These are phyloP conservation scores for Artibeus lituratus DNA, from an alignment of 2,797 vertebrate genomes.

Conservation along the genomic window DNA sequence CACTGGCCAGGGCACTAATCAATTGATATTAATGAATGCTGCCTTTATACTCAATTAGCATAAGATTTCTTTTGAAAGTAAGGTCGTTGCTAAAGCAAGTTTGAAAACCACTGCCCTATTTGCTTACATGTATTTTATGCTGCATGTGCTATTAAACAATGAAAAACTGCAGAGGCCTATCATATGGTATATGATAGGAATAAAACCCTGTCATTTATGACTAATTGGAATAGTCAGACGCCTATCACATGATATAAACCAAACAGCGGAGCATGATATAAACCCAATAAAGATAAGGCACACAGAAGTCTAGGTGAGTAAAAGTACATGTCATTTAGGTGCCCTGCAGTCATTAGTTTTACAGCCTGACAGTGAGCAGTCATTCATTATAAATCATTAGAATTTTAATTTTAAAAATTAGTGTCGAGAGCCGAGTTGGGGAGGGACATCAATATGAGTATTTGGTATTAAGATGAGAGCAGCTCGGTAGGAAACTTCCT, in stretches of 20 bases:
- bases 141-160: neutral
- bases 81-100: neutral
- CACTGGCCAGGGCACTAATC: neutral
- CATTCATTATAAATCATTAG: slow-evolving; percentile 71
- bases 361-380: slow-evolving; percentile 11
- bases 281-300: neutral
- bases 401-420: slow-evolving; percentile 71
- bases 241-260: too few relatives aligned
- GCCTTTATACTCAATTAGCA: neutral
- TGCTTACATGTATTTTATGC: neutral
- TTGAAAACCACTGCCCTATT: neutral
- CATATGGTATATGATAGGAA: too few relatives aligned
- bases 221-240: neutral
- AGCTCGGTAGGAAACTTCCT: slow-evolving; percentile 69
- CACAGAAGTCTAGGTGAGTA: neutral
- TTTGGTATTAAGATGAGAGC: slow-evolving; percentile 75
- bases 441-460: slow-evolving; percentile 61
- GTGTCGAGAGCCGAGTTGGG: slow-evolving; percentile 43
- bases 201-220: too few relatives aligned
- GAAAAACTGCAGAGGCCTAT: neutral
- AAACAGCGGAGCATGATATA: neutral
- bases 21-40: neutral
- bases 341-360: neutral
- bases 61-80: neutral
- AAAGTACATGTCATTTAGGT: neutral